Evolutionary conservation across 2,888 invertebrate genomes (phyloP), one percentile per base, ranked within the genome.

Genomic region (Rhopalosiphum nymphaeae): DNA sequence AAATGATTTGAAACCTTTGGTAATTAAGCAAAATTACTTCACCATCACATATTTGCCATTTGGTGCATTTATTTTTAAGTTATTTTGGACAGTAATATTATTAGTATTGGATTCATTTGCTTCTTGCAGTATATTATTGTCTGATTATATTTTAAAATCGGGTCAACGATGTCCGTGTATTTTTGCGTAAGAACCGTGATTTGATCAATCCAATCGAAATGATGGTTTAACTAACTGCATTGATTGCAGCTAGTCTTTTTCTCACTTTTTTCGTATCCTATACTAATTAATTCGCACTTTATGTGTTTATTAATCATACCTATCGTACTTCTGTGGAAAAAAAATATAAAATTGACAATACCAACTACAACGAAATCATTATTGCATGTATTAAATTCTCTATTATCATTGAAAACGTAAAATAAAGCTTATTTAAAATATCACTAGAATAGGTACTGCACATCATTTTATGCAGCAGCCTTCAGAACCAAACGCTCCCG

Each of bases 11-110:
- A 53, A 26, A 67, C 53, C 7, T 7, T 78, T 92, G 88, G 78
- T 88, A 67, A 78, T 88, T 92, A 78, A 53, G 88, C 53, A 92
- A 88, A 88, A 92, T 25, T 67, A 88, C n/a, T 42, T 46, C 36
- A 42, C 13, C 10, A 25, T 42, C 36, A 21, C 67, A 49, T 7
- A 88, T 88, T 91, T n/a, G 25, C 49, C 13, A 88, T 88, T 91
- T n/a, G n/a, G n/a, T 53, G 57, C 13, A 88, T 88, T 92, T 92
- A 53, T 78, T 85, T 78, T 86, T 86, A 56, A 85, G 26, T 91
- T 57, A 46, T 49, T n/a, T 86, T 86, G 46, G 26, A 87, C n/a
- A 87, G 61, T 53, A 44, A n/a, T 29, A 49, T 78, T 21, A 88
- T 49, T 92, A 88, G 61, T 44, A 36, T 88, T 92, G 13, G 42